A percentile compares a stretch with the other conserved stretches of the same genome.
Evolutionary conservation across 2,113 vertebrate species (phyloP).

Genomic region (Arenaria interpres): DNA sequence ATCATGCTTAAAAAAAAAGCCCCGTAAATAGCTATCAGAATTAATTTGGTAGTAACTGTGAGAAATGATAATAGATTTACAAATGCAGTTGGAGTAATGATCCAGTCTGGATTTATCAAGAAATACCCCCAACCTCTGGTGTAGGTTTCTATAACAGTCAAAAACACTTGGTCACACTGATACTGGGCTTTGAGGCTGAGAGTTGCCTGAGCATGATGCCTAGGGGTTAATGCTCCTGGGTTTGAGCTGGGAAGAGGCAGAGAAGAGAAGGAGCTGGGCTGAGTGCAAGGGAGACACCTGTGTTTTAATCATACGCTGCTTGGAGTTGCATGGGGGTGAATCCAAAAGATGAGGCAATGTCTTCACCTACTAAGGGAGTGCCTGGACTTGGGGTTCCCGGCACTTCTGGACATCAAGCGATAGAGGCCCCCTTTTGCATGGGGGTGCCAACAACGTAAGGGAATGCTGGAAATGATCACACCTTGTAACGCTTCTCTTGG

Average conservation of each 20-base stretch:
- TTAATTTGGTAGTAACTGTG: constrained; percentile 49
- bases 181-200: background rate
- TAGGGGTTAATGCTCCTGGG: background rate
- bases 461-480: background rate
- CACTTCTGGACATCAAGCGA: background rate
- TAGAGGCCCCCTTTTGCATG: background rate
- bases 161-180: background rate
- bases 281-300: background rate
- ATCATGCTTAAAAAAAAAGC: background rate
- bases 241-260: background rate
- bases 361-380: background rate
- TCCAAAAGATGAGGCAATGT: background rate
- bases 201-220: background rate
- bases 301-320: background rate
- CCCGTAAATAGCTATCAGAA: constrained; percentile 52
- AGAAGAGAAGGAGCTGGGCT: background rate
- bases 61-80: constrained; percentile 9
- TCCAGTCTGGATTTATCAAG: background rate
- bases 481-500: background rate
- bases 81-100: constrained; percentile 25
- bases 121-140: background rate
- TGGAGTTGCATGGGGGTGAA: background rate
- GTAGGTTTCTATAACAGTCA: background rate
- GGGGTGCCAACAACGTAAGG: background rate
- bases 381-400: background rate